Evolutionary conservation across 2,888 invertebrate genomes (phyloP), one percentile per base, ranked within the genome.

Genomic region (Eristalinus sepulchralis): DNA sequence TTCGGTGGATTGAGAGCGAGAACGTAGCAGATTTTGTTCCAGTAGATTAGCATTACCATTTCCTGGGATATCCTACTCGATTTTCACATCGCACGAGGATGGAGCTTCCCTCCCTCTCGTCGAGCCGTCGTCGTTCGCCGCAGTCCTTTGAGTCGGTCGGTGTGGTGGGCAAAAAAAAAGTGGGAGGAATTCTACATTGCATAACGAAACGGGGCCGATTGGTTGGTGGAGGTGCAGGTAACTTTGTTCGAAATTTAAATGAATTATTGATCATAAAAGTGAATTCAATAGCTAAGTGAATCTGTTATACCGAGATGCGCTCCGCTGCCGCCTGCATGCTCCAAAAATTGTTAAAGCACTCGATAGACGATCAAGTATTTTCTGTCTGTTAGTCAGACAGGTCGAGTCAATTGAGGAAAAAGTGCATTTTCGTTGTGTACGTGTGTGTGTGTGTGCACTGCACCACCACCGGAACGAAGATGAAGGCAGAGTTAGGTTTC

Each of bases 241-340:
- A 64, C 70, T 22, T 63, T 64, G 39, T 71, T 79, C 59, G 70
- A 77, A 72, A 64, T 72, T 68, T 55, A 81, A 85, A 85, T 85
- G 85, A 85, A 85, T 85, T 85, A 85, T 85, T 85, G 85, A 85
- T 82, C 81, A 82, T 85, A 85, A 85, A 85, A 85, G 77, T 70
- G 70, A 81, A 85, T 82, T 85, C 82, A 85, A 85, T 85, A 70
- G 81, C 77, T 81, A 68, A 85, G 81, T 85, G 84, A 81, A 68
- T 85, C 73, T 60, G 53, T 33, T 77, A 70, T 70, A 22, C 66
- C 60, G 36, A 24, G 67, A 72, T 79, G 75, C 75, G 59, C 55
- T 70, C 36, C 59, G 47, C 47, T 24, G 57, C 57, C 24, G 2
- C 24, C 24, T 17, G 5, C 22, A 5, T 0, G 13, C 33, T 9